Evolutionary conservation across 2,888 invertebrate genomes (phyloP).

Genomic region (Clepsis dumicolana): DNA sequence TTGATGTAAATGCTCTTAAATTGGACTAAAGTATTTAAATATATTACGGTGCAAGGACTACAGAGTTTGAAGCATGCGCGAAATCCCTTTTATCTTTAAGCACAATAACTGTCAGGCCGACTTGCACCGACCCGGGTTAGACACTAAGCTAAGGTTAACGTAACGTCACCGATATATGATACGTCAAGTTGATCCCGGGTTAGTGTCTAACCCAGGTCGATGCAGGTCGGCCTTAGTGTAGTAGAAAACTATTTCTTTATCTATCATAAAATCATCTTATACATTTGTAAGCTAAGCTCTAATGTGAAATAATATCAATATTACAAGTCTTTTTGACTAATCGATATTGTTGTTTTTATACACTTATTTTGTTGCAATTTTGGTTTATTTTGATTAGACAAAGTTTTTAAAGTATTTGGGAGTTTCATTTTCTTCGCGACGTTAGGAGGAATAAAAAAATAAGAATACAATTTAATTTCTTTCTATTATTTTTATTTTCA

Average conservation of each 20-base stretch:
- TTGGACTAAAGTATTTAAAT: slow-evolving; percentile 12
- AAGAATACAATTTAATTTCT: slow-evolving; percentile 63
- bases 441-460: slow-evolving; percentile 43
- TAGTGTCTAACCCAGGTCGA: no score
- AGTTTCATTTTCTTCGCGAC: background rate
- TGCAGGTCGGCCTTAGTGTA: no score
- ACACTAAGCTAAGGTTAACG: no score
- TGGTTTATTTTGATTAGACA: background rate
- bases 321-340: slow-evolving; percentile 39
- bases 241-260: slow-evolving; percentile 17
- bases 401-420: slow-evolving; percentile 7
- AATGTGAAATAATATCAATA: slow-evolving; percentile 33
- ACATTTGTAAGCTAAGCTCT: slow-evolving; percentile 13
- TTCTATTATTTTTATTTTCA: slow-evolving; percentile 85
- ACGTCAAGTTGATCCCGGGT: no score
- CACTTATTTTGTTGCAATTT: slow-evolving; percentile 11
- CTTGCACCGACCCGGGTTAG: no score
- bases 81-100: slow-evolving; percentile 30
- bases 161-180: no score
- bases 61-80: background rate
- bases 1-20: slow-evolving; percentile 21
- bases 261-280: slow-evolving; percentile 7
- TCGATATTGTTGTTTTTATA: slow-evolving; percentile 25
- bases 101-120: slow-evolving; percentile 38
- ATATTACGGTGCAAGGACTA: slow-evolving; percentile 3